Percentiles rank a stretch among this genome's conserved stretches.
Conservation (phyloP, 2,113 vertebrate genomes). For the Equus przewalskii region DNA sequence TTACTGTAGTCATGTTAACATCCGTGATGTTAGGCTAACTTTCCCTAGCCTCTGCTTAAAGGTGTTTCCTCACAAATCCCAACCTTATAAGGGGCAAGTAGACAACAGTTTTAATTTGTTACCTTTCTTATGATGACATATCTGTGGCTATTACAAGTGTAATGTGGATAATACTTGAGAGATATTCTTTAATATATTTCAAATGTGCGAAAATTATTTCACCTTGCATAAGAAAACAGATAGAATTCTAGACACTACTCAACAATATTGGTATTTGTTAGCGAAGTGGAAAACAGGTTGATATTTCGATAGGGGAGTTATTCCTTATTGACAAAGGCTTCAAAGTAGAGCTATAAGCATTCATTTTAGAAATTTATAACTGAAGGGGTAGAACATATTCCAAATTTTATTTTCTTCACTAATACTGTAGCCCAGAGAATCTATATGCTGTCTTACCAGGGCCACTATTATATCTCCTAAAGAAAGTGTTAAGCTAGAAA, state of each 20-base stretch:
- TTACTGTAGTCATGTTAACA: background rate
- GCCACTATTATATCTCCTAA: background rate
- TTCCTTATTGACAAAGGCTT: background rate
- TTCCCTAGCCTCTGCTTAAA: slow-evolving; percentile 18
- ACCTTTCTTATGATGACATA: background rate
- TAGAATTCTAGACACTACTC: background rate
- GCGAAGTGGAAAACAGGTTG: background rate
- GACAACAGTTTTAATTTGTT: background rate
- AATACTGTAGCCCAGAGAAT: slow-evolving; percentile 14
- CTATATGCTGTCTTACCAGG: background rate
- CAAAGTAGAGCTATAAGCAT: background rate
- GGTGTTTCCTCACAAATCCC: background rate
- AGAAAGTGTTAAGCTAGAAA: background rate
- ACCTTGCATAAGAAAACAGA: slow-evolving; percentile 1
- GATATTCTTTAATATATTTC: background rate
- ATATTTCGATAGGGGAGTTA: background rate
- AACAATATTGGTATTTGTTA: background rate
- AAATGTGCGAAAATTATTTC: slow-evolving; percentile 38
- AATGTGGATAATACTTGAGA: background rate
- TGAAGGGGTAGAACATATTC: background rate
- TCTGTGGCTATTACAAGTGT: background rate
- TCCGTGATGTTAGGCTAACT: background rate
- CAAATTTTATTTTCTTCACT: slow-evolving; percentile 14
- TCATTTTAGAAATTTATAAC: background rate
- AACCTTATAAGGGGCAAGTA: background rate